Evolutionary conservation across 64 coral and sea anemone species (phyloP), one percentile per base, ranked within the genome.

Genomic region (Pachyseris speciosa): DNA sequence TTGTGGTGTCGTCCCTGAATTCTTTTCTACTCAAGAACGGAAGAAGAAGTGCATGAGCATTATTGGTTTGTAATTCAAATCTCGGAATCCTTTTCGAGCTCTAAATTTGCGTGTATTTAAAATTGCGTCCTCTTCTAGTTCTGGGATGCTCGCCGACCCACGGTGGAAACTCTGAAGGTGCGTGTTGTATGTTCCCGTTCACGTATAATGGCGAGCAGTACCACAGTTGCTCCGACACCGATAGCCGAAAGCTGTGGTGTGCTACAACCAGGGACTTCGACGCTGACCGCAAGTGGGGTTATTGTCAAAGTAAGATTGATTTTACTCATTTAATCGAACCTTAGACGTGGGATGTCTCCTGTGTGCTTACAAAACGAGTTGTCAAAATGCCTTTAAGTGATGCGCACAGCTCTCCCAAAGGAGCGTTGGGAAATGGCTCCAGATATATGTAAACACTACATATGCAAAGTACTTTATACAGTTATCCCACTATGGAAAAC

Each of bases 111-210:
- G 4, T 45, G 43, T 45, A 11, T 45, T 45, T 44, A 75, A 24
- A 50, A 15, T 27, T 42, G n/a, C 3, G n/a, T 76, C 1, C 27
- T 45, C 12, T 29, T 19, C 4, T 50, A 88, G 89, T 91, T 42
- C 51, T 91, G 7, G 89, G 78, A 59, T 91, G 89, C 37, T 43
- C 89, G 4, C 67, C 79, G 3, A 91, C 89, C 11, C 89, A 91
- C 42, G 67, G 89, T 28, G 89, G 89, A 22, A 91, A 91, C 39
- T 91, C 89, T 12, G 78, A 91, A 60, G 89, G 89, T 58, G 89
- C 89, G 22, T 91, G 89, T 57, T 91, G 89, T 41, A 91, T 91
- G 89, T 91, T 91, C 41, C 89, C 89, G n/a, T 91, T 63, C 16
- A 75, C 53, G 28, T 91, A 91, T 51, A 72, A 84, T 47, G 81